These are phyloP conservation scores for Serinus canaria DNA, from an alignment of 2,113 vertebrate genomes.

Conservation along the genomic window DNA sequence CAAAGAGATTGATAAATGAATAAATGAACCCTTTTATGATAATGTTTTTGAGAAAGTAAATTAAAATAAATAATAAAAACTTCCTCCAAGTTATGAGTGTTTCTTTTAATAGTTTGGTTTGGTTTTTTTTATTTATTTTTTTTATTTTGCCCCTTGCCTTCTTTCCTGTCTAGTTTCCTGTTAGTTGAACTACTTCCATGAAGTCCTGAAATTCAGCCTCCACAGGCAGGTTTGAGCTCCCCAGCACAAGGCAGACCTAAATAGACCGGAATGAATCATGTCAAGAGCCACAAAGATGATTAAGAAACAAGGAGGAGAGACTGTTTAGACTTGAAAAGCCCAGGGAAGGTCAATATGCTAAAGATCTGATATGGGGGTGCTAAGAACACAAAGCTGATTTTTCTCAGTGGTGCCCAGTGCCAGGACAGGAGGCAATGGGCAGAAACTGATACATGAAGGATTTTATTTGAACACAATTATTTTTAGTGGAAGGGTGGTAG, in stretches of 20 bases:
- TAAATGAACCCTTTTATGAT: background rate
- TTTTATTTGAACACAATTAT: background rate
- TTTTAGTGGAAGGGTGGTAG: background rate
- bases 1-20: background rate
- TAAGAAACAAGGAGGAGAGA: background rate
- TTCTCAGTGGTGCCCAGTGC: background rate
- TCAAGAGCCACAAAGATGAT: background rate
- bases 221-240: background rate
- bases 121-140: background rate
- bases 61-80: background rate
- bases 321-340: background rate
- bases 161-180: background rate
- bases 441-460: background rate
- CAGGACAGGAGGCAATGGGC: background rate
- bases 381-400: background rate
- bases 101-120: background rate
- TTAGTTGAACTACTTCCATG: background rate
- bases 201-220: background rate
- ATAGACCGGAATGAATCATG: background rate
- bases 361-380: background rate
- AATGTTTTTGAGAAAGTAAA: background rate
- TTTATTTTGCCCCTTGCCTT: background rate
- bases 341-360: background rate
- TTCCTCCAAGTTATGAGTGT: background rate
- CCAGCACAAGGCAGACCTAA: background rate